Percentiles rank a stretch among this genome's conserved stretches.
Conservation (phyloP, 2,113 vertebrate genomes). For the Ancistrus triradiatus region DNA sequence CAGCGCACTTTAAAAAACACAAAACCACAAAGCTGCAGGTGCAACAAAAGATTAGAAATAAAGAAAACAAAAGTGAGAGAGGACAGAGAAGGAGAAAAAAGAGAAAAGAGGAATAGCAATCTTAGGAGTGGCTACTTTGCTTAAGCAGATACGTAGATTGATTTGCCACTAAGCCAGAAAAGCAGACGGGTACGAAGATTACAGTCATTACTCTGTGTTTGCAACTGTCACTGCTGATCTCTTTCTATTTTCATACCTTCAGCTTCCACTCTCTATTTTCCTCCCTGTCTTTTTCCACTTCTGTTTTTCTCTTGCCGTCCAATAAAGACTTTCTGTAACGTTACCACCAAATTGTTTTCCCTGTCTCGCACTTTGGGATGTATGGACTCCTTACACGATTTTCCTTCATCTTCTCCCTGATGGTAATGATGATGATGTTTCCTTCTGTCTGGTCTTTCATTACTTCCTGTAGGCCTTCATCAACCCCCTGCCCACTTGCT, state of each 20-base stretch:
- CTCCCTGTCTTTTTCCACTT: not conserved
- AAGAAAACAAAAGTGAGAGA: too few relatives aligned
- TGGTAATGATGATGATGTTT: too few relatives aligned
- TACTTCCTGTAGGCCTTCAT: constrained; percentile 4
- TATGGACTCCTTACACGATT: too few relatives aligned
- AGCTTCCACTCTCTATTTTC: not conserved
- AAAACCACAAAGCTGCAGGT: too few relatives aligned
- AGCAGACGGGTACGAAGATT: not conserved
- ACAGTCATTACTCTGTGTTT: constrained; percentile 25
- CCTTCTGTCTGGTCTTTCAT: constrained; percentile 17
- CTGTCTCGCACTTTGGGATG: too few relatives aligned
- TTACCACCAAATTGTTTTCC: too few relatives aligned
- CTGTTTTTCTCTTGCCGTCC: not conserved
- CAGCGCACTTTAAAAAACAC: too few relatives aligned
- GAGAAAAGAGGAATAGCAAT: not conserved
- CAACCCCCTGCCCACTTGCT: not conserved
- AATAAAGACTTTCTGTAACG: too few relatives aligned
- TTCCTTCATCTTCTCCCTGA: too few relatives aligned
- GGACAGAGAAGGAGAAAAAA: too few relatives aligned
- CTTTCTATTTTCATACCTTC: not conserved
- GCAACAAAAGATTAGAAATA: too few relatives aligned
- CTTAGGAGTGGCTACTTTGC: not conserved
- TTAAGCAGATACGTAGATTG: constrained; percentile 9
- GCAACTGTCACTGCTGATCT: constrained; percentile 14
- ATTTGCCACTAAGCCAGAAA: constrained; percentile 5